These are phyloP conservation scores for Cirrhinus molitorella DNA, from an alignment of 2,797 vertebrate genomes.

Conservation along the genomic window DNA sequence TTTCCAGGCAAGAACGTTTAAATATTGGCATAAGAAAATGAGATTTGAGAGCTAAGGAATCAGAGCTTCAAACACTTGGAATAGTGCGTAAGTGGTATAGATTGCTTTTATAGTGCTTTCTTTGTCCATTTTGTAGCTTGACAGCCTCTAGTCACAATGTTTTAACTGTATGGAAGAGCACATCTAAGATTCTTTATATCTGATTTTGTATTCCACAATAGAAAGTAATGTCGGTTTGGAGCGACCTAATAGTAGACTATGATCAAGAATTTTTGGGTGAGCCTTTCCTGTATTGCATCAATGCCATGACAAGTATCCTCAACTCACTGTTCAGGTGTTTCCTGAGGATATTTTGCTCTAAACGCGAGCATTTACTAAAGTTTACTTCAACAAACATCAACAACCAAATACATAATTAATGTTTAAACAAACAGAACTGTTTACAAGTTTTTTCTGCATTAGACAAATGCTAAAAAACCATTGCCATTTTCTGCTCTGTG, in stretches of 20 bases:
- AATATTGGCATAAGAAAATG: background rate
- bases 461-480: background rate
- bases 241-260: background rate
- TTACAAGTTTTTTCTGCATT: slow-evolving; percentile 1
- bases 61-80: background rate
- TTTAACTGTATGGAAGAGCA: background rate
- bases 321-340: background rate
- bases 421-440: background rate
- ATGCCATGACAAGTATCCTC: background rate
- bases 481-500: background rate
- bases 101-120: background rate
- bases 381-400: too few relatives aligned
- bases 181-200: background rate
- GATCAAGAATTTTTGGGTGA: background rate
- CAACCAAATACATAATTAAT: background rate
- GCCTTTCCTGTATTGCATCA: background rate
- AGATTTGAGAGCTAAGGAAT: background rate
- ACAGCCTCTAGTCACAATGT: background rate
- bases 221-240: background rate
- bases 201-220: background rate
- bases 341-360: background rate
- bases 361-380: background rate
- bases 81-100: background rate
- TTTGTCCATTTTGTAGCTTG: background rate
- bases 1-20: background rate